phyloP scores from a whole-genome alignment of 2,888 invertebrate species.

The Pterobdella sp. region DNA sequence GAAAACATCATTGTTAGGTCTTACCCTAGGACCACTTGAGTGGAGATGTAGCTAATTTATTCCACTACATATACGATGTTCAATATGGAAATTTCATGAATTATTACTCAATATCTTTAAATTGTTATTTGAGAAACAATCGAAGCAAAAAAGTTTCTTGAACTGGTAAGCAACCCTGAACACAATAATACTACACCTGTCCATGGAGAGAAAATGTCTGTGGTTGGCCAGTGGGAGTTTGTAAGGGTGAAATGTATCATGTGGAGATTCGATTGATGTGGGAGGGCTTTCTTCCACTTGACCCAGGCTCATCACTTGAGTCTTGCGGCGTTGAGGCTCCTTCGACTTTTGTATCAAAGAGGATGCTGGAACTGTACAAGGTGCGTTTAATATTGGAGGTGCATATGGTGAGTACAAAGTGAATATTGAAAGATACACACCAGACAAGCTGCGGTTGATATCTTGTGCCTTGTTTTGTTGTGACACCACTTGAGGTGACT shows the following conservation, averaged over 20 bases:
- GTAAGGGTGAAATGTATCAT: not conserved
- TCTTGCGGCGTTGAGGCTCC: not conserved
- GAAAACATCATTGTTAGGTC: not conserved
- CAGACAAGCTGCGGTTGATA: not conserved
- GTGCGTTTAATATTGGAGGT: too few relatives aligned
- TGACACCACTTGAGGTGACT: not conserved
- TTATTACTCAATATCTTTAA: too few relatives aligned
- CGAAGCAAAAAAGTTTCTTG: not conserved
- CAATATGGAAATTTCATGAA: too few relatives aligned
- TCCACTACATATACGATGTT: too few relatives aligned
- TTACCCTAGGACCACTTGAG: not conserved
- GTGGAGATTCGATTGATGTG: too few relatives aligned
- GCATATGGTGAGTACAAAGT: not conserved
- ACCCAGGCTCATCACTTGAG: not conserved
- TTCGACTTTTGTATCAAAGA: not conserved
- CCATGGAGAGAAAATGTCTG: not conserved
- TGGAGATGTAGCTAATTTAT: too few relatives aligned
- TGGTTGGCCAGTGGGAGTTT: not conserved
- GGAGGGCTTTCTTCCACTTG: constrained; percentile 7
- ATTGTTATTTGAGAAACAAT: not conserved
- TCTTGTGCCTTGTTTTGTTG: not conserved
- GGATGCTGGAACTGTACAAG: not conserved
- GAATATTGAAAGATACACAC: not conserved
- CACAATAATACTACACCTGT: not conserved
- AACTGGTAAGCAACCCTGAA: not conserved